Conservation (phyloP, 1,140 invertebrate genomes). For the Drosophila eugracilis region DNA sequence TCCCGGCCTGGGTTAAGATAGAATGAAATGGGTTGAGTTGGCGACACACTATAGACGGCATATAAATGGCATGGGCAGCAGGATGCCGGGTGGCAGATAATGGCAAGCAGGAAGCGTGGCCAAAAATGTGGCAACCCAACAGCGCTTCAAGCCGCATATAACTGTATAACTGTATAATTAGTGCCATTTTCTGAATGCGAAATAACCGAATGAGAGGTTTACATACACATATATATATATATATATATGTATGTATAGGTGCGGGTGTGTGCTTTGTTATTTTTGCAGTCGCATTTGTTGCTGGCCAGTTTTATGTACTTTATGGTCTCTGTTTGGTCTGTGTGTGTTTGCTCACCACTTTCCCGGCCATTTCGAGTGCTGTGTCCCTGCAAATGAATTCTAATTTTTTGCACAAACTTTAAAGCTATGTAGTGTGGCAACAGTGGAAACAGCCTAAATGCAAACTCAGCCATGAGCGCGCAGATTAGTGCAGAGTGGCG, state of each 20-base stretch:
- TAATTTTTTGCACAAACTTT: conserved; percentile 77
- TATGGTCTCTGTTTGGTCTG: conserved; percentile 16
- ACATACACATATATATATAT: conserved; percentile 25
- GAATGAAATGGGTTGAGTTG: neutral
- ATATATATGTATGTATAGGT: conserved; percentile 1
- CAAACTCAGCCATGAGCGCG: conserved; percentile 36
- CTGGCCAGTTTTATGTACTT: conserved; percentile 56
- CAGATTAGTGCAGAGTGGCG: conserved; percentile 35
- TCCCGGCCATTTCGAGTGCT: conserved; percentile 56
- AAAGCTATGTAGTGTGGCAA: conserved; percentile 18
- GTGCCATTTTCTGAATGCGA: conserved; percentile 75
- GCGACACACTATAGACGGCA: conserved; percentile 6
- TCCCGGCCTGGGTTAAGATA: conserved; percentile 13
- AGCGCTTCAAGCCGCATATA: conserved; percentile 50
- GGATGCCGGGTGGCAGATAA: conserved; percentile 51
- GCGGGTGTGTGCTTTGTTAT: conserved; percentile 5
- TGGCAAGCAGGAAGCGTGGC: conserved; percentile 66
- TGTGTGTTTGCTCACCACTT: conserved; percentile 22
- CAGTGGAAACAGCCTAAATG: conserved; percentile 44
- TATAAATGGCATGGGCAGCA: no score
- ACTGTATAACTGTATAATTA: conserved; percentile 78
- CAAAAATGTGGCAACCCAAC: conserved; percentile 61
- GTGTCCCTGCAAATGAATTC: conserved; percentile 72
- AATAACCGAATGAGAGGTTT: conserved; percentile 74
- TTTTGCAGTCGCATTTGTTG: conserved; percentile 39